Evolutionary conservation across 2,113 vertebrate genomes (phyloP).

Genomic region (Antechinus flavipes): DNA sequence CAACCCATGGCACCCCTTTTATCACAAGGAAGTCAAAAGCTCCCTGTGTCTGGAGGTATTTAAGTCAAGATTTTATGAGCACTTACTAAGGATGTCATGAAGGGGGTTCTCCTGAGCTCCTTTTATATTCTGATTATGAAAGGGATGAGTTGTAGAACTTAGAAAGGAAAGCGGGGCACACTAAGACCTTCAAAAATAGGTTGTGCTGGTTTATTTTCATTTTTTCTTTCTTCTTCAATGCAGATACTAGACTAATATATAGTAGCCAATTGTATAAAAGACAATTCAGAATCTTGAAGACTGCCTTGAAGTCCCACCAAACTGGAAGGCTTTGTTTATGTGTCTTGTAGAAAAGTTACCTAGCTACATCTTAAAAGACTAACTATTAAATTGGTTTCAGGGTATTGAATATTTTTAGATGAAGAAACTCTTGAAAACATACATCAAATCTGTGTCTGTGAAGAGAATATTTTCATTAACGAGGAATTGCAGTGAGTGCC

Average conservation of each 20-base stretch:
- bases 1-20: background rate
- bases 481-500: background rate
- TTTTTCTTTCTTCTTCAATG: background rate
- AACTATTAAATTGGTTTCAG: background rate
- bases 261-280: background rate
- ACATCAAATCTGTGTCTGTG: background rate
- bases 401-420: background rate
- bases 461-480: background rate
- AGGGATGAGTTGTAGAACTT: background rate
- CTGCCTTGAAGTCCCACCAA: background rate
- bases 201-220: background rate
- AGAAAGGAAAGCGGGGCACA: background rate
- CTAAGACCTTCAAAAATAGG: background rate
- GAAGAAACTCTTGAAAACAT: background rate
- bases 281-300: background rate
- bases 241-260: background rate
- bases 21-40: background rate
- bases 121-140: background rate
- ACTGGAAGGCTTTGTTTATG: background rate
- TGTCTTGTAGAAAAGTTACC: background rate
- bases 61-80: too few species aligned
- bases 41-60: background rate
- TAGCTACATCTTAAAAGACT: background rate
- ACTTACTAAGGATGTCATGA: too few species aligned
- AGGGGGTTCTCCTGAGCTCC: background rate